Conservation (phyloP, 2,113 vertebrate species). For the Laticauda colubrina region DNA sequence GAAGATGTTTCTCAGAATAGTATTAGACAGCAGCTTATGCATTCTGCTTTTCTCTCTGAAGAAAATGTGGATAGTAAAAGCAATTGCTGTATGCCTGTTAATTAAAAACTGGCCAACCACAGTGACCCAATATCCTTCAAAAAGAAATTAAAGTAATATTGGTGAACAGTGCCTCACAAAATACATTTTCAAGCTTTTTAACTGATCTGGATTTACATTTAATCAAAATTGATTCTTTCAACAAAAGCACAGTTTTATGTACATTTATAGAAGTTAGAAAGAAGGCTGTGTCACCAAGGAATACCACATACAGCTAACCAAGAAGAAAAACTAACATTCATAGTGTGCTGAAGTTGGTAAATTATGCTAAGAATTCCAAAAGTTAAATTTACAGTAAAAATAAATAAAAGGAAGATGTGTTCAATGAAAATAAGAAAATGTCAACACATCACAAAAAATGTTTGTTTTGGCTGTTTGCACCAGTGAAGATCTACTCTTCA, state of each 20-base stretch:
- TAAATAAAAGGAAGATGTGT: not conserved
- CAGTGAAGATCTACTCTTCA: not conserved
- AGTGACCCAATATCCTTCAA: not conserved
- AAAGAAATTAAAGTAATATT: not conserved
- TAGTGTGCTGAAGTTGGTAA: not conserved
- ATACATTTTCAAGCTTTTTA: not conserved
- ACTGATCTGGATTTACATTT: not conserved
- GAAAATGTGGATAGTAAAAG: not conserved
- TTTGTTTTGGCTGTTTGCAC: not conserved
- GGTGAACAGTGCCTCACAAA: not conserved
- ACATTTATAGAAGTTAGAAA: not conserved
- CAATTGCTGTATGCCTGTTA: not conserved
- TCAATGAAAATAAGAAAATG: not conserved
- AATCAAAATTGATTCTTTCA: not conserved
- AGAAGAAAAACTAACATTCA: not conserved
- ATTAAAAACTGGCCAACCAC: not conserved
- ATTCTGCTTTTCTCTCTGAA: constrained; percentile 15
- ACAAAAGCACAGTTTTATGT: not conserved
- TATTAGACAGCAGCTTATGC: not conserved
- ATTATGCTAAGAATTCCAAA: not conserved
- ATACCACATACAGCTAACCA: not conserved
- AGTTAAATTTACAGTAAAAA: not conserved
- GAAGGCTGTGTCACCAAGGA: not conserved
- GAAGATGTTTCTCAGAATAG: not conserved
- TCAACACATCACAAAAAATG: not conserved